Percentiles rank a stretch among this genome's conserved stretches.
Conservation (phyloP, 2,113 vertebrate species). For the Callionymus lyra region DNA sequence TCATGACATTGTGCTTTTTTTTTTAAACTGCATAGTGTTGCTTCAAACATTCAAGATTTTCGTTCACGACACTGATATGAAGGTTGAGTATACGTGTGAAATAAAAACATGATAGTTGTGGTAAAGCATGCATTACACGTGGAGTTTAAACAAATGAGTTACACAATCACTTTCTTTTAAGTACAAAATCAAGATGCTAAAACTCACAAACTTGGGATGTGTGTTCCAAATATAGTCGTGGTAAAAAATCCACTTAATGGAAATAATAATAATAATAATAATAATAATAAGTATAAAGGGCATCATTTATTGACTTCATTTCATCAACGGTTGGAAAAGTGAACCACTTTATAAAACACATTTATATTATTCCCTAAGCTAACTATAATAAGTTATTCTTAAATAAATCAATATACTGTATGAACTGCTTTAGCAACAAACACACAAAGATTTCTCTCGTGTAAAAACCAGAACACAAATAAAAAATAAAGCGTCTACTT, state of each 20-base stretch:
- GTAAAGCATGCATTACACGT: slow-evolving; percentile 58
- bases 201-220: slow-evolving; percentile 19
- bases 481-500: slow-evolving; percentile 63
- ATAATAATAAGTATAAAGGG: slow-evolving; percentile 42
- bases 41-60: too few relatives aligned
- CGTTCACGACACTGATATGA: too few relatives aligned
- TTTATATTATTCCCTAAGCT: slow-evolving; percentile 76
- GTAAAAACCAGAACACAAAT: slow-evolving; percentile 52
- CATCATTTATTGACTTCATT: slow-evolving; percentile 43
- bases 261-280: too few relatives aligned
- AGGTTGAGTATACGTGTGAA: too few relatives aligned
- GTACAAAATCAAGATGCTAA: slow-evolving; percentile 8
- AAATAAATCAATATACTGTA: slow-evolving; percentile 72
- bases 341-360: slow-evolving; percentile 57
- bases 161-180: slow-evolving; percentile 35
- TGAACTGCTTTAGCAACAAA: slow-evolving; percentile 68
- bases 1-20: slow-evolving; percentile 45
- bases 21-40: slow-evolving; percentile 54
- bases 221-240: slow-evolving; percentile 22
- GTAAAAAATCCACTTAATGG: slow-evolving; percentile 1
- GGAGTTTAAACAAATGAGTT: slow-evolving; percentile 50
- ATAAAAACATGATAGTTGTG: too few relatives aligned
- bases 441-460: slow-evolving; percentile 51
- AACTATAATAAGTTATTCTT: slow-evolving; percentile 78
- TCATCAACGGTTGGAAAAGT: slow-evolving; percentile 52